Conservation (phyloP, 1,140 invertebrate species). For the Polypedilum pembai region DNA sequence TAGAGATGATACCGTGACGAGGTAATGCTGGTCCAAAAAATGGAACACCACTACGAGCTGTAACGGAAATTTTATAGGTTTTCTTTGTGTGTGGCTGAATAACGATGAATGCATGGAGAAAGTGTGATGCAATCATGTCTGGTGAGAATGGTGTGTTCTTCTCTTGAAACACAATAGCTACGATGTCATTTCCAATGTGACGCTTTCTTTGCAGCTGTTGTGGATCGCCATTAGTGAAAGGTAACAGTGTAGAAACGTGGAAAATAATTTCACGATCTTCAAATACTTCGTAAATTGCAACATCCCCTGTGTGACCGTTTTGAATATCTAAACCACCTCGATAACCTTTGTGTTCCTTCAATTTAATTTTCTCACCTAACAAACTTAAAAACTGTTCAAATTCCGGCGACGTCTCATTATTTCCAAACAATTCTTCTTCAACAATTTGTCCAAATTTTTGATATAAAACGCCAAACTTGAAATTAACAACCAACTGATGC, state of each 20-base stretch:
- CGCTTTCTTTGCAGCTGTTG: constrained; percentile 91
- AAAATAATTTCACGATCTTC: constrained; percentile 91
- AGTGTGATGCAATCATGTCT: constrained; percentile 97
- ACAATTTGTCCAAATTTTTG: constrained; percentile 90
- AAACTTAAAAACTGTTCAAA: constrained; percentile 88
- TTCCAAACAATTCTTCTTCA: constrained; percentile 90
- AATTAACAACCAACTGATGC: constrained; percentile 88
- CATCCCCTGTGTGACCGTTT: constrained; percentile 87
- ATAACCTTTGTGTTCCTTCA: constrained; percentile 93
- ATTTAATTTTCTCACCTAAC: constrained; percentile 76
- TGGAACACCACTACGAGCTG: constrained; percentile 91
- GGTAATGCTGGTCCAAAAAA: constrained; percentile 91
- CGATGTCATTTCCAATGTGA: constrained; percentile 96
- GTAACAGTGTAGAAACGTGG: constrained; percentile 88
- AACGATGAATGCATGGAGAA: constrained; percentile 93
- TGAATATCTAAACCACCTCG: constrained; percentile 87
- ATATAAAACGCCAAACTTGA: constrained; percentile 98
- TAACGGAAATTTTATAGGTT: constrained; percentile 89
- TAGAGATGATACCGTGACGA: constrained; percentile 53
- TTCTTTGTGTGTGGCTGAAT: constrained; percentile 60
- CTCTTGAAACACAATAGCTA: constrained; percentile 97
- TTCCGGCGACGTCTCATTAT: constrained; percentile 75
- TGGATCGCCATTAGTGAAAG: constrained; percentile 82
- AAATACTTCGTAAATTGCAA: constrained; percentile 84
- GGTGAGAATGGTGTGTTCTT: constrained; percentile 95